These are phyloP conservation scores for Scolopax mira DNA, from an alignment of 2,113 vertebrate species.

Conservation along the genomic window DNA sequence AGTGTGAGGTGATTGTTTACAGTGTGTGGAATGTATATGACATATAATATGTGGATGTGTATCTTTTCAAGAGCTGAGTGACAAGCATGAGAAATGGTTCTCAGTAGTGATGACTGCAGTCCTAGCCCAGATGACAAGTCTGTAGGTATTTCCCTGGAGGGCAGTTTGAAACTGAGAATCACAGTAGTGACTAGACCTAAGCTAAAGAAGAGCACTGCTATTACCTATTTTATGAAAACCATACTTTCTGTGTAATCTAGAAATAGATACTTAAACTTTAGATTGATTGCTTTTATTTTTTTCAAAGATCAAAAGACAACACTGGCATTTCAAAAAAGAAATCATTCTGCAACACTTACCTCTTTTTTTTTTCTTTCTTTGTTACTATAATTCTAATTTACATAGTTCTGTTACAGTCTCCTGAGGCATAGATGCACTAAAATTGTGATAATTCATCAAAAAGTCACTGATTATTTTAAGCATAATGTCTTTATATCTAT, in stretches of 20 bases:
- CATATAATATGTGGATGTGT: neutral
- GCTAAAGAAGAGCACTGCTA: neutral
- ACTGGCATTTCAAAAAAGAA: neutral
- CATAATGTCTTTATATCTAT: neutral
- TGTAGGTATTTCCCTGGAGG: constrained; percentile 8
- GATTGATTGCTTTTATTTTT: neutral
- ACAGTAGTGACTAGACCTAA: neutral
- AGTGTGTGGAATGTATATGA: neutral
- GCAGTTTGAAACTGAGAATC: constrained; percentile 10
- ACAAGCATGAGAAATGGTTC: constrained; percentile 24
- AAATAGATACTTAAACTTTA: neutral
- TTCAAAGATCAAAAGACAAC: neutral
- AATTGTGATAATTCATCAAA: neutral
- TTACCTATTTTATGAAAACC: neutral
- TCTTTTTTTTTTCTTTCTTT: neutral
- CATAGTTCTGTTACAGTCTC: neutral
- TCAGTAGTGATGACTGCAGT: neutral
- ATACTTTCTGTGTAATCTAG: neutral
- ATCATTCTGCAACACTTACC: neutral
- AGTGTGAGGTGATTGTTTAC: neutral
- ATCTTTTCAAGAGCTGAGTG: neutral
- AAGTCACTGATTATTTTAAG: neutral
- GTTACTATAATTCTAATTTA: neutral
- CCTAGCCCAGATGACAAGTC: neutral
- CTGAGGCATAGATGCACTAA: neutral